Percentiles rank a stretch among this genome's conserved stretches.
phyloP scores from a whole-genome alignment of 2,797 vertebrate genomes.

The Notolepis coatsorum region DNA sequence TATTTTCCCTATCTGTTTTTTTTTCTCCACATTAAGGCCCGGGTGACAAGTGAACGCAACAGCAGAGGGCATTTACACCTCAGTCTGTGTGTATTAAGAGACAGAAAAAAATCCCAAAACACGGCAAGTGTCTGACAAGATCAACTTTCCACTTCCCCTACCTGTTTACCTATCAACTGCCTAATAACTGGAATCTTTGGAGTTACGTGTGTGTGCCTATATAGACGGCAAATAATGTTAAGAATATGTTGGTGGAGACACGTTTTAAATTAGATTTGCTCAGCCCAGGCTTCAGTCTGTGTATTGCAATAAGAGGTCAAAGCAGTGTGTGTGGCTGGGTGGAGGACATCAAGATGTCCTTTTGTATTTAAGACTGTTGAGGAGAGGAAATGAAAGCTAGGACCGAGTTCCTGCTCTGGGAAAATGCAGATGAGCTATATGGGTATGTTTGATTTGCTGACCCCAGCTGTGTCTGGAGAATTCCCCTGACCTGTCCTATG shows the following conservation, averaged over 20 bases:
- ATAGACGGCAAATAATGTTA: slow-evolving; percentile 8
- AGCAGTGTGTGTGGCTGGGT: slow-evolving; percentile 51
- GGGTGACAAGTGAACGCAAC: slow-evolving; percentile 48
- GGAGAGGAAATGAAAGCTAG: slow-evolving; percentile 57
- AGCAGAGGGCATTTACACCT: slow-evolving; percentile 39
- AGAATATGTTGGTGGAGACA: neutral
- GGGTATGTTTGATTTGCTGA: slow-evolving; percentile 79
- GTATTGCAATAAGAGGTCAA: slow-evolving; percentile 39
- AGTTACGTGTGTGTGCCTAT: slow-evolving; percentile 10
- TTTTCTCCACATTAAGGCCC: slow-evolving; percentile 54
- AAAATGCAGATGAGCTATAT: slow-evolving; percentile 74
- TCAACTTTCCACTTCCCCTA: slow-evolving; percentile 25
- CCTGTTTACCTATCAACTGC: slow-evolving; percentile 13
- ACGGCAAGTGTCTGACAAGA: slow-evolving; percentile 35
- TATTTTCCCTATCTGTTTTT: slow-evolving; percentile 52
- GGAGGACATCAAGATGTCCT: slow-evolving; percentile 13
- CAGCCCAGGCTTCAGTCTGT: slow-evolving; percentile 7
- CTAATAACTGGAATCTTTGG: slow-evolving; percentile 7
- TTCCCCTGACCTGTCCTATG: slow-evolving; percentile 68
- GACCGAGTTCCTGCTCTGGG: slow-evolving; percentile 59
- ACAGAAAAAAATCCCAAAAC: slow-evolving; percentile 44
- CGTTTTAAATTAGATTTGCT: neutral
- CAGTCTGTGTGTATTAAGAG: slow-evolving; percentile 51
- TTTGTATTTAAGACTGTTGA: slow-evolving; percentile 46
- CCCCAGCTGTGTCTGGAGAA: slow-evolving; percentile 83